Conservation (phyloP, 1,140 invertebrate genomes). For the Pseudomyrmex gracilis region DNA sequence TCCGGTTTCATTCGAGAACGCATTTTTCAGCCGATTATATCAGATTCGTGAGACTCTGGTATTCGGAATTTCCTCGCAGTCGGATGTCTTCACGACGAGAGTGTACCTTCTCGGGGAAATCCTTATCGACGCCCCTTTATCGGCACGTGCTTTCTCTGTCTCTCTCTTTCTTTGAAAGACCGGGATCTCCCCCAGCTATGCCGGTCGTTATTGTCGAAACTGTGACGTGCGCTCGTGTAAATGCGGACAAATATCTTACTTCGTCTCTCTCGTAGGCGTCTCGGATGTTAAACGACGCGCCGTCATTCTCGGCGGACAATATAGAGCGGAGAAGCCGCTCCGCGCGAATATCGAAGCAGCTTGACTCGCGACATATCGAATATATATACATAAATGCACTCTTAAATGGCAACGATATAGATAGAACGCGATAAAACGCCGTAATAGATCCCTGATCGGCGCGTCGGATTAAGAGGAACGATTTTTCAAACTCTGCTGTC, state of each 20-base stretch:
- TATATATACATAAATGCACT: slow-evolving; percentile 1
- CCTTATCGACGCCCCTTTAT: slow-evolving; percentile 48
- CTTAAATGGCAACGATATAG: slow-evolving; percentile 8
- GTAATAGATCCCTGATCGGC: slow-evolving; percentile 5
- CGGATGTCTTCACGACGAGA: slow-evolving; percentile 47
- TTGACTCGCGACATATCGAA: not conserved
- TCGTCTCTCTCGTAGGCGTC: slow-evolving; percentile 10
- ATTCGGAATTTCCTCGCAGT: slow-evolving; percentile 53
- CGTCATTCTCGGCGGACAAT: not conserved
- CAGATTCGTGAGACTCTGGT: slow-evolving; percentile 43
- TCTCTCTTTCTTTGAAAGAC: not conserved
- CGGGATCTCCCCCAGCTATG: slow-evolving; percentile 2
- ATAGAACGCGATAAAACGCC: slow-evolving; percentile 11
- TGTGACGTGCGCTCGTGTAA: slow-evolving; percentile 7
- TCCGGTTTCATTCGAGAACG: slow-evolving; percentile 26
- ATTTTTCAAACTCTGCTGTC: slow-evolving; percentile 6
- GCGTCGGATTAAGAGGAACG: slow-evolving; percentile 1
- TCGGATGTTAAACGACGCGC: slow-evolving; percentile 35
- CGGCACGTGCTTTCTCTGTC: not conserved
- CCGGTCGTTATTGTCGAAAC: slow-evolving; percentile 37
- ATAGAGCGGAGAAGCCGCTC: slow-evolving; percentile 8
- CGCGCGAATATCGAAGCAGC: slow-evolving; percentile 11
- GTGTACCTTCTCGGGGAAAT: slow-evolving; percentile 24
- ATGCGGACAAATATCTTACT: slow-evolving; percentile 58
- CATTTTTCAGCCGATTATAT: slow-evolving; percentile 60